These are phyloP conservation scores for Coilia nasus DNA, from an alignment of 2,797 vertebrate species.

Conservation along the genomic window DNA sequence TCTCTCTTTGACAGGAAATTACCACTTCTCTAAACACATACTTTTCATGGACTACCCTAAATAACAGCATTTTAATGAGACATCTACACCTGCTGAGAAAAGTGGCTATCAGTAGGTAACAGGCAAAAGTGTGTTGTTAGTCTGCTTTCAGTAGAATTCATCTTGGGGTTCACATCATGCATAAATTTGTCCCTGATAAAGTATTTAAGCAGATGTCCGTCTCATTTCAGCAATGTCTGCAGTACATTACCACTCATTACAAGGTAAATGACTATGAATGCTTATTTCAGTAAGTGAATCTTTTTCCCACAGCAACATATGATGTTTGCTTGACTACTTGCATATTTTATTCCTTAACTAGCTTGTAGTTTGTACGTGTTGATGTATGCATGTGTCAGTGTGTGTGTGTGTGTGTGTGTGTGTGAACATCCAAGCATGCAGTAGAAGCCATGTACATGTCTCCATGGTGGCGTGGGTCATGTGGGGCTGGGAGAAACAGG, in stretches of 20 bases:
- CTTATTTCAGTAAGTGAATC: too few species aligned
- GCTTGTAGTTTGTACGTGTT: not conserved
- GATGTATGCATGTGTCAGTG: slow-evolving; percentile 23
- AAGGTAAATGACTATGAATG: too few species aligned
- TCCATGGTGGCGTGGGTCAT: not conserved
- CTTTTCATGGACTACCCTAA: too few species aligned
- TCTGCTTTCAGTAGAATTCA: not conserved
- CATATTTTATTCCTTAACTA: not conserved
- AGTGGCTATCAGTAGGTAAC: not conserved
- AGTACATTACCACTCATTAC: too few species aligned
- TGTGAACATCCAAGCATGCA: not conserved
- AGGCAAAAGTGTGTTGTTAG: not conserved
- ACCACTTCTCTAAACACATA: too few species aligned
- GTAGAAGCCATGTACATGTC: not conserved
- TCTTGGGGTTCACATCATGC: not conserved
- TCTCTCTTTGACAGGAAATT: too few species aligned
- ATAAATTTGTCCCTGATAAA: not conserved
- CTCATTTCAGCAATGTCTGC: not conserved
- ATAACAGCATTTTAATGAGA: too few species aligned
- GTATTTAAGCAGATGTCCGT: not conserved
- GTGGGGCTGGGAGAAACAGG: not conserved
- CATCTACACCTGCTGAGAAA: not conserved
- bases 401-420: slow-evolving; percentile 29
- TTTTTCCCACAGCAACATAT: too few species aligned
- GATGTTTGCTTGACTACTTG: not conserved